A percentile compares a stretch with the other conserved stretches of the same genome.
Evolutionary conservation across 2,113 vertebrate species (phyloP).

Genomic region (Eurypyga helias): DNA sequence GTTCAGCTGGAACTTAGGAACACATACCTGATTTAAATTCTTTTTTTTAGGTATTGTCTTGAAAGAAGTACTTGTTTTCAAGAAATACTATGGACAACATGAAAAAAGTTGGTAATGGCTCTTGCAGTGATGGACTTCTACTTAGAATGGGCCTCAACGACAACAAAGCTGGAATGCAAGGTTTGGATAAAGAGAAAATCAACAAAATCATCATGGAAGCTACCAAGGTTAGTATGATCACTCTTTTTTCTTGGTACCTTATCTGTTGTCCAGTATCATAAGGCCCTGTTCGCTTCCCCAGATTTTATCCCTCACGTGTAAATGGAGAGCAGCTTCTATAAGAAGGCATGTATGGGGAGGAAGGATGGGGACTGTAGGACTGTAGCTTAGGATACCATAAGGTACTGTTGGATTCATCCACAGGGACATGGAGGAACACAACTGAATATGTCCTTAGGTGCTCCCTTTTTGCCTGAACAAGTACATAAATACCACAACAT

Average conservation of each 20-base stretch:
- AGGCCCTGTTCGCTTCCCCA: neutral
- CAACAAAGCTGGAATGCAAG: slow-evolving; percentile 98
- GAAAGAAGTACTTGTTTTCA: neutral
- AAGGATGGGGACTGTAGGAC: neutral
- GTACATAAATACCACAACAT: neutral
- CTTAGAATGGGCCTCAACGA: slow-evolving; percentile 96
- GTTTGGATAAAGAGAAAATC: slow-evolving; percentile 95
- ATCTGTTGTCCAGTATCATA: neutral
- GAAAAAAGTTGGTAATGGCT: slow-evolving; percentile 36
- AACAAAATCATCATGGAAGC: slow-evolving; percentile 97
- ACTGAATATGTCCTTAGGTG: neutral
- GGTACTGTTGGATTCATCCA: neutral
- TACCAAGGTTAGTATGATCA: slow-evolving; percentile 86
- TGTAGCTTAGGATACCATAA: fast-evolving
- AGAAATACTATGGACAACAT: slow-evolving; percentile 50
- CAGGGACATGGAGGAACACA: neutral
- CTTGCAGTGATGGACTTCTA: slow-evolving; percentile 77
- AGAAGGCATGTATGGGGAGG: neutral
- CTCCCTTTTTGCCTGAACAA: neutral
- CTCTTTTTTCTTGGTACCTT: neutral
- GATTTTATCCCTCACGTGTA: neutral
- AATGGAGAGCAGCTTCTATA: neutral
- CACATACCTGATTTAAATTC: neutral
- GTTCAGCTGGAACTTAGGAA: neutral
- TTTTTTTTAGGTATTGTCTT: slow-evolving; percentile 48